These are phyloP conservation scores for Struthidea cinerea DNA, from an alignment of 2,113 vertebrate species.

Conservation along the genomic window DNA sequence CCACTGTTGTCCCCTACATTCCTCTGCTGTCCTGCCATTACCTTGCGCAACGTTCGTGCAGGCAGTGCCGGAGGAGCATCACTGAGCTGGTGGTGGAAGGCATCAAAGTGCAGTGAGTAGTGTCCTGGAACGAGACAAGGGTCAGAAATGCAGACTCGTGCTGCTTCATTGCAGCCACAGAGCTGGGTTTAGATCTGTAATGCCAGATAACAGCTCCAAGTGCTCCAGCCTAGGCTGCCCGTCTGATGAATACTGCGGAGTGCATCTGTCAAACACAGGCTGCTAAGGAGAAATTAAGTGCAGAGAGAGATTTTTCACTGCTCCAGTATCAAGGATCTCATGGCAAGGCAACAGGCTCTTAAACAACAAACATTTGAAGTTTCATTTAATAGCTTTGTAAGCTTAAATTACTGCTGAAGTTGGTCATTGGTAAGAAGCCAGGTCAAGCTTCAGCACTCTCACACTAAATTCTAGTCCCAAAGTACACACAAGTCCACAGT, in stretches of 20 bases:
- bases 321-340: background rate
- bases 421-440: background rate
- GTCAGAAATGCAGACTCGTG: conserved; percentile 2
- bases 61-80: conserved; percentile 89
- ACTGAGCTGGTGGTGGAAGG: conserved; percentile 89
- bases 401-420: background rate
- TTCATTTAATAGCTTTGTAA: background rate
- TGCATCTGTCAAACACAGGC: background rate
- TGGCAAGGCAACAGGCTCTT: conserved; percentile 44
- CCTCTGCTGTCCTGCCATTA: conserved; percentile 44
- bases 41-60: conserved; percentile 90
- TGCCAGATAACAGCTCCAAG: background rate
- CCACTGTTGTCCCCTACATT: background rate
- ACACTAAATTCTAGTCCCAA: background rate
- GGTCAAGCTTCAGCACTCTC: background rate
- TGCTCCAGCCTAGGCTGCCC: background rate
- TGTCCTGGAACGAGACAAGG: conserved; percentile 80
- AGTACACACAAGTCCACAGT: background rate
- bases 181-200: background rate
- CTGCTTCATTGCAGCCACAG: background rate
- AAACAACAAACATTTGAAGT: background rate
- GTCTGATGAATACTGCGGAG: background rate
- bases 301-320: background rate
- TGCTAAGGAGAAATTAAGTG: background rate
- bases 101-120: conserved; percentile 93